These are phyloP conservation scores for Drosophila neocordata DNA, from an alignment of 1,140 invertebrate species.

Conservation along the genomic window DNA sequence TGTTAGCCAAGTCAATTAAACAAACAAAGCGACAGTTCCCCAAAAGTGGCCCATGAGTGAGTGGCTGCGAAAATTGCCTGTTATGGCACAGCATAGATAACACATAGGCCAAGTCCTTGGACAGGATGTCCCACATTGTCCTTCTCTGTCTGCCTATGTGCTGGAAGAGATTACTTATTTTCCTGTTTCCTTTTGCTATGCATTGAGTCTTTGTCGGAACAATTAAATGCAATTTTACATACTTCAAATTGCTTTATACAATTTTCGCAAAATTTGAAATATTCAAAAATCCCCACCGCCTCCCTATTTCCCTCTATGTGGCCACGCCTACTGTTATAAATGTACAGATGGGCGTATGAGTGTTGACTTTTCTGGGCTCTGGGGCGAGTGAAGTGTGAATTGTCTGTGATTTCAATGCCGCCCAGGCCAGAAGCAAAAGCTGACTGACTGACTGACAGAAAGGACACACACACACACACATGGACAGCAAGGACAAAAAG, in stretches of 20 bases:
- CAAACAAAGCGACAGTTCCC: conserved; percentile 65
- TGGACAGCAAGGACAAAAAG: neutral
- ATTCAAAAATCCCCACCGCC: conserved; percentile 42
- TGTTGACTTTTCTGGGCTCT: conserved; percentile 56
- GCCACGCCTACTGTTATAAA: conserved; percentile 21
- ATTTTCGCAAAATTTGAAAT: conserved; percentile 66
- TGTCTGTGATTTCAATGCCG: conserved; percentile 53
- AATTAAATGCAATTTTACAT: conserved; percentile 81
- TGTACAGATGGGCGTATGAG: conserved; percentile 52
- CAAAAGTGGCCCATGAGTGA: conserved; percentile 38
- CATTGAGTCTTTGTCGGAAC: conserved; percentile 68
- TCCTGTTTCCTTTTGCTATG: conserved; percentile 58
- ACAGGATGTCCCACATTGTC: conserved; percentile 11
- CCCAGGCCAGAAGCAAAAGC: neutral
- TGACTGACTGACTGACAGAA: conserved; percentile 12
- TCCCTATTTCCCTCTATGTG: neutral
- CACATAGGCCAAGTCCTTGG: conserved; percentile 30
- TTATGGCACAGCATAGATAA: conserved; percentile 47
- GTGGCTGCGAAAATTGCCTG: conserved; percentile 69
- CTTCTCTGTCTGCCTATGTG: too few species aligned
- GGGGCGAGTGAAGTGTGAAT: conserved; percentile 73
- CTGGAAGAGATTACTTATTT: conserved; percentile 47
- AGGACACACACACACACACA: neutral
- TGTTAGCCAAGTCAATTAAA: conserved; percentile 77
- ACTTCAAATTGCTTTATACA: conserved; percentile 76